These are phyloP conservation scores for Xiphophorus couchianus DNA, from an alignment of 2,113 vertebrate species.

Conservation along the genomic window DNA sequence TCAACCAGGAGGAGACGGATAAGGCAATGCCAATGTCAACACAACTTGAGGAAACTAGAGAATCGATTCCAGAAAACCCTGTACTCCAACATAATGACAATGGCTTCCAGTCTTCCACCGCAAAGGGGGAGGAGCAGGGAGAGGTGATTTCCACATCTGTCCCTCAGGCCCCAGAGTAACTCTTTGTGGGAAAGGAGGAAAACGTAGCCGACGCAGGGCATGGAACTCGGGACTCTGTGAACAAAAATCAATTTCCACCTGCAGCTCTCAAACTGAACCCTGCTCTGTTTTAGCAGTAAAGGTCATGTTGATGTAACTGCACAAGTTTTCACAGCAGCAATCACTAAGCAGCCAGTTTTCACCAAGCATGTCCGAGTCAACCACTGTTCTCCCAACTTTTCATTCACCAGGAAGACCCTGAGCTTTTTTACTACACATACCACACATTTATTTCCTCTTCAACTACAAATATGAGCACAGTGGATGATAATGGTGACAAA, in stretches of 20 bases:
- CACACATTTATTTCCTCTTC: conserved; percentile 9
- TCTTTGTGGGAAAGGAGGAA: not conserved
- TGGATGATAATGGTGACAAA: not conserved
- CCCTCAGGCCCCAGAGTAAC: not conserved
- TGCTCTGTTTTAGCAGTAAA: not conserved
- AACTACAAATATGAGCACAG: not conserved
- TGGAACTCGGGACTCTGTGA: conserved; percentile 73
- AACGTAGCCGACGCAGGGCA: not conserved
- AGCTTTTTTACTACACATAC: not conserved
- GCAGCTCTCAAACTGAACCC: not conserved
- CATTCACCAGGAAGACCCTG: not conserved
- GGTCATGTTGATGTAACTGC: not conserved
- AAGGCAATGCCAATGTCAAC: not conserved
- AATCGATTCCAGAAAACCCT: not conserved
- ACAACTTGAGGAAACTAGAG: not conserved
- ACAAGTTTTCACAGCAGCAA: not conserved
- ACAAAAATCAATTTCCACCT: conserved; percentile 28
- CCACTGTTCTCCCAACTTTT: not conserved
- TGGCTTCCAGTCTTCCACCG: conserved; percentile 49
- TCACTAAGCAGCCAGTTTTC: not conserved
- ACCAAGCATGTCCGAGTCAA: not conserved
- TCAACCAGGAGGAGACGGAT: not conserved
- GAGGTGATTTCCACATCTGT: not conserved
- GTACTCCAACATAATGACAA: conserved; percentile 36
- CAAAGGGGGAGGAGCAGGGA: conserved; percentile 4